Base-by-base conservation (phyloP, 2,113 vertebrate genomes). In the Notarius lentiginosus region DNA sequence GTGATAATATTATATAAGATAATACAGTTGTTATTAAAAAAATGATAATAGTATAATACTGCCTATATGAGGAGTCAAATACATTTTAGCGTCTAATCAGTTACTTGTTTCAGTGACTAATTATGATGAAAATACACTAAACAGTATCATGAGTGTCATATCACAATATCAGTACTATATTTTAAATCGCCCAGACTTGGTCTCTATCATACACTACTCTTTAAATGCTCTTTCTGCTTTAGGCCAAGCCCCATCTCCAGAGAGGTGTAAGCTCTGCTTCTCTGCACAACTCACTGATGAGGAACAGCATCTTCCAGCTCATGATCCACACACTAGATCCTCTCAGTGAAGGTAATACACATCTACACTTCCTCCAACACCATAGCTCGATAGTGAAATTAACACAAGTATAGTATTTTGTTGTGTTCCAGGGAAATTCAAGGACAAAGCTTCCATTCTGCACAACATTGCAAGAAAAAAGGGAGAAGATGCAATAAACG, bases 401-500 rank as follows among this genome's bases (percentile, higher is more conserved):
- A 24, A 51, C 7, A 30, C 73, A 41, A 58, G 10, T 58, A 9
- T 53, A 58, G 11, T 51, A 14, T 65, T 9, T 60, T 66, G 65
- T 4, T 94, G 79, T 90, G 15, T 90, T 96, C 88, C 90, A 99
- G 98, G 96, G 79, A 96, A 88, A 18, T 99, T 99, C 93, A 97
- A 95, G 92, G 97, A 99, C 91, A 99, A 97, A 87, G 98, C 97
- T 14, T 97, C 97, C 20, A 98, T 98, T 91, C 96, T 99, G 72
- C 97, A 99, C 93, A 98, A 97, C 94, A 97, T 99, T 9, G 97
- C 97, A 89, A 98, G 99, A 95, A 96, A 97, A 93, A 96, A 97
- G 89, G 98, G 96, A 91, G 95, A 96, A 89, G 97, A 97, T 34
- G 97, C 98, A 7, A 93, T 95, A 89, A 98, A 97, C 9, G 97